A percentile compares a stretch with the other conserved stretches of the same genome.
These are phyloP conservation scores for Cynoglossus semilaevis DNA, from an alignment of 2,113 vertebrate species.

Conservation along the genomic window DNA sequence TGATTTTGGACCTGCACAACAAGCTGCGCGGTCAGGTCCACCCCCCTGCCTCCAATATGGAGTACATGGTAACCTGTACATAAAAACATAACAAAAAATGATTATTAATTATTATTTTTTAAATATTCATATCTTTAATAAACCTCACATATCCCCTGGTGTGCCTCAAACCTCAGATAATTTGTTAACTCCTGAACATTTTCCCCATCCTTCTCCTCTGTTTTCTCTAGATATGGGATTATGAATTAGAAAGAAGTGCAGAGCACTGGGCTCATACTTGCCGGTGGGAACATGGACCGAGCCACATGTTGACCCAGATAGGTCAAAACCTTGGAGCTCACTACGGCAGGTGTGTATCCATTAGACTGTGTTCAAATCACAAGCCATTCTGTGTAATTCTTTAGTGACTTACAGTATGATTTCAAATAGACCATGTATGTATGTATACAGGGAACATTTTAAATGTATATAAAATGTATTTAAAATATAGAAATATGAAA, in stretches of 20 bases:
- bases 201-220: conserved; percentile 4
- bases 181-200: neutral
- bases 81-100: neutral
- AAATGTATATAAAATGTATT: no score
- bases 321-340: conserved; percentile 96
- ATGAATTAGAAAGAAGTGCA: conserved; percentile 91
- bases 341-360: conserved; percentile 88
- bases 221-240: conserved; percentile 85
- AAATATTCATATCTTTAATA: no score
- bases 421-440: no score
- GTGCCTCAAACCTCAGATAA: neutral
- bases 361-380: no score
- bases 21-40: conserved; percentile 94
- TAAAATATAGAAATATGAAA: no score
- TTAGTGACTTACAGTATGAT: no score
- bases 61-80: conserved; percentile 89
- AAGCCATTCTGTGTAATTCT: no score
- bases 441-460: no score
- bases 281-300: conserved; percentile 94
- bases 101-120: no score
- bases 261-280: conserved; percentile 92
- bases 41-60: conserved; percentile 97
- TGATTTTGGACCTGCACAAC: conserved; percentile 97
- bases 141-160: no score
- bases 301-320: conserved; percentile 90